Evolutionary conservation across 64 coral and sea anemone genomes (phyloP), one percentile per base, ranked within the genome.

Genomic region (Platygyra sinensis): DNA sequence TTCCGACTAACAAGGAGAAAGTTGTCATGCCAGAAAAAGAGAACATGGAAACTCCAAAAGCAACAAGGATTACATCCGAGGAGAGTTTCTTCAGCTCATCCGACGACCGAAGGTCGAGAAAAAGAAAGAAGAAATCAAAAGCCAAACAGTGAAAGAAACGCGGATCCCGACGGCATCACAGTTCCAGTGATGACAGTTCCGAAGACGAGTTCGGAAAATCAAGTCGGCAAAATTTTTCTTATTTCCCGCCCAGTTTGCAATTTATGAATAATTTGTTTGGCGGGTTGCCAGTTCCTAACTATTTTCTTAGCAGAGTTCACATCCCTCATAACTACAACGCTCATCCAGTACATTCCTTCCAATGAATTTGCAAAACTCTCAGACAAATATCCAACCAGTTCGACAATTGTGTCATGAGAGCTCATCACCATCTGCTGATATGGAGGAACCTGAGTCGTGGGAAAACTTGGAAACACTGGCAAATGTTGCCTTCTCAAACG

Each of bases 111-210:
- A 77, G 75, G 73, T 75, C 31, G n/a, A n/a, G n/a, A 5, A 75
- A 75, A 75, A 75, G 7, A 36, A 77, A 77, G 36, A 52, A 77
- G 75, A 77, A 77, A 77, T 77, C 39, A 50, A 77, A 77, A 27
- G 75, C 6, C 16, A 54, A 36, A 17, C 52, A 50, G 39, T 3
- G 19, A 77, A 77, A 20, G 50, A 77, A 51, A 38, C 24, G 16
- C 5, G 36, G 75, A 77, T 77, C 19, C 6, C 36, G 75, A 9
- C 32, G 31, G 42, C 39, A 77, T 38, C 75, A 18, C 17, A 77
- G 18, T 77, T 77, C 38, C 36, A 77, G 17, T 50, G 31, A 76
- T 36, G 6, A 18, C 17, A 77, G 18, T 77, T 77, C 38, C 36
- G 52, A 1, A 22, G 31, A 76, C 16, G 6, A 76, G 31, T 46